Evolutionary conservation across 2,797 vertebrate species (phyloP).

Genomic region (Labroides dimidiatus): DNA sequence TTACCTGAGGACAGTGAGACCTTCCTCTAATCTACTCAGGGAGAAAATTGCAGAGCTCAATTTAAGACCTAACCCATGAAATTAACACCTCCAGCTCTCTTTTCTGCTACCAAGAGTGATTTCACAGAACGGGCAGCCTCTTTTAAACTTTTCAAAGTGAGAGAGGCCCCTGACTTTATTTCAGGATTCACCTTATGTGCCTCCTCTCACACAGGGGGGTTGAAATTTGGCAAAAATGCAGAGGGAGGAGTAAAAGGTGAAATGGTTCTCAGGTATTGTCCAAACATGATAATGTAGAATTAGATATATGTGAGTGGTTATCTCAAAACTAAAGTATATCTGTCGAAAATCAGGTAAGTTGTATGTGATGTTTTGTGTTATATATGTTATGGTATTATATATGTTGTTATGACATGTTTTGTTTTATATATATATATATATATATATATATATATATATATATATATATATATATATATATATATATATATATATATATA

Average conservation of each 20-base stretch:
- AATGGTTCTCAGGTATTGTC: constrained; percentile 39
- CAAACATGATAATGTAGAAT: constrained; percentile 11
- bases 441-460: too few species aligned
- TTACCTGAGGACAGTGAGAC: constrained; percentile 84
- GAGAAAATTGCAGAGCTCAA: constrained; percentile 85
- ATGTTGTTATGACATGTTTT: too few species aligned
- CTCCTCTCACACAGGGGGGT: constrained; percentile 36
- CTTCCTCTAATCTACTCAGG: constrained; percentile 84
- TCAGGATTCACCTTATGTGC: constrained; percentile 68
- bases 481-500: too few species aligned
- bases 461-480: too few species aligned
- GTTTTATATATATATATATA: too few species aligned
- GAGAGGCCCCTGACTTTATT: constrained; percentile 70
- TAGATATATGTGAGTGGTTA: neutral
- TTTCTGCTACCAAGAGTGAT: constrained; percentile 80
- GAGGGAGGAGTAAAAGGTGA: constrained; percentile 31
- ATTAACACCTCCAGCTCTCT: constrained; percentile 87
- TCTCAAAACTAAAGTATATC: neutral
- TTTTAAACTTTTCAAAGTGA: constrained; percentile 80
- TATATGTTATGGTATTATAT: too few species aligned
- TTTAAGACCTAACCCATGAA: constrained; percentile 89
- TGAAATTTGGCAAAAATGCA: constrained; percentile 21
- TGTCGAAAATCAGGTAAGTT: too few species aligned
- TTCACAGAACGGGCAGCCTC: constrained; percentile 75
- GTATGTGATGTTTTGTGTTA: too few species aligned